These are phyloP conservation scores for Archivesica marissinica DNA, from an alignment of 1,140 invertebrate species.

Conservation along the genomic window DNA sequence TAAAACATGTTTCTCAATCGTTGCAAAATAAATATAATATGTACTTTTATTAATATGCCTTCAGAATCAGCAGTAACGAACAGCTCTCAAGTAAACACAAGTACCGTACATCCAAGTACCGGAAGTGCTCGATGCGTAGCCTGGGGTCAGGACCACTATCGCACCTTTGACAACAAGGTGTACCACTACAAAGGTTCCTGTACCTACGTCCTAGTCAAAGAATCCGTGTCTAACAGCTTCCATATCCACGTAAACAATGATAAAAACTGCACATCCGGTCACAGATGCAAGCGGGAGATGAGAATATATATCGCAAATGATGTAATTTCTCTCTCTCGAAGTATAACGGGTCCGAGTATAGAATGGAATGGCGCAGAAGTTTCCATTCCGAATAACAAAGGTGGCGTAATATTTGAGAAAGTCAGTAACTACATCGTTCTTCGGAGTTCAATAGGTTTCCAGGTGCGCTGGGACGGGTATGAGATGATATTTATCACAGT, in stretches of 20 bases:
- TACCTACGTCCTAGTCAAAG: conserved; percentile 78
- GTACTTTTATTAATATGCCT: neutral
- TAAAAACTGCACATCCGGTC: conserved; percentile 60
- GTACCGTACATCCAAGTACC: neutral
- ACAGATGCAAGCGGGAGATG: conserved; percentile 71
- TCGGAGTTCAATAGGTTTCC: conserved; percentile 88
- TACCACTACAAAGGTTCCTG: conserved; percentile 83
- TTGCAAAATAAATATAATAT: too few species aligned
- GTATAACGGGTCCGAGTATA: conserved; percentile 43
- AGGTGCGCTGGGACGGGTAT: conserved; percentile 89
- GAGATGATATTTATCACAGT: conserved; percentile 86
- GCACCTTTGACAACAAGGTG: conserved; percentile 92
- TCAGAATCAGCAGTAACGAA: conserved; percentile 25
- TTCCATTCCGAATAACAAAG: conserved; percentile 82
- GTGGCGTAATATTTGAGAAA: conserved; percentile 89
- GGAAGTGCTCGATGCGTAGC: conserved; percentile 86
- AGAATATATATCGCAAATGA: conserved; percentile 74
- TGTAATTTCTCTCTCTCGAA: conserved; percentile 60
- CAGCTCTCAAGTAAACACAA: conserved; percentile 16
- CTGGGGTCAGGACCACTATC: conserved; percentile 92
- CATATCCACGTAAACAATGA: conserved; percentile 75
- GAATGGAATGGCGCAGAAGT: conserved; percentile 57
- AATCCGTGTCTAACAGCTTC: conserved; percentile 72
- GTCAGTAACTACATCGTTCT: conserved; percentile 88
- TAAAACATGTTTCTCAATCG: too few species aligned